Percentiles rank a stretch among this genome's conserved stretches.
These are phyloP conservation scores for Capra hircus DNA, from an alignment of 2,113 vertebrate species.

Conservation along the genomic window DNA sequence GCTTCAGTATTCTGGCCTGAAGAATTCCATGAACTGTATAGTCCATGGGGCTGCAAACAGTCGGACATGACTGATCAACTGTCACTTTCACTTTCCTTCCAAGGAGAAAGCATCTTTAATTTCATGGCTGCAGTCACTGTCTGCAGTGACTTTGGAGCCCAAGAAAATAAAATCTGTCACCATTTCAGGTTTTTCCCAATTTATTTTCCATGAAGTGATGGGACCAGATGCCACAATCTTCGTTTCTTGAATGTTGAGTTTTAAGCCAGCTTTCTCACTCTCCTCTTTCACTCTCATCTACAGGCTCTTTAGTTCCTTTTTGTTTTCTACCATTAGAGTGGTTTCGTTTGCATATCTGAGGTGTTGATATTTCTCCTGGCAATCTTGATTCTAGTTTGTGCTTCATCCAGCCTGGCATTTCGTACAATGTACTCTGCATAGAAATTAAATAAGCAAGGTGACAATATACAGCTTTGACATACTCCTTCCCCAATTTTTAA, in stretches of 20 bases:
- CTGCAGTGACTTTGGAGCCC: neutral
- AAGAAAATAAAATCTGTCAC: neutral
- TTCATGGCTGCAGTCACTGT: neutral
- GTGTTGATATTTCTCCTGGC: neutral
- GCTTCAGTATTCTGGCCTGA: neutral
- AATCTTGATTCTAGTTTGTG: neutral
- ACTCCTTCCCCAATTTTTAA: neutral
- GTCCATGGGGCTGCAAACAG: neutral
- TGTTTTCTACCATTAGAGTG: neutral
- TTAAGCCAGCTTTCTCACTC: neutral
- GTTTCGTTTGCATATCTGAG: neutral
- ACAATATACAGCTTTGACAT: neutral
- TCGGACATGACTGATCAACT: neutral
- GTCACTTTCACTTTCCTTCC: neutral
- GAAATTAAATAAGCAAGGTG: neutral
- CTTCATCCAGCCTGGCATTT: neutral
- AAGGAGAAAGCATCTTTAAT: neutral
- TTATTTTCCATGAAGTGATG: neutral
- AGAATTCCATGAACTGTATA: neutral
- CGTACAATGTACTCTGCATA: rapidly evolving
- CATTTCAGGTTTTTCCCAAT: neutral
- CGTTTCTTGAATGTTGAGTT: neutral
- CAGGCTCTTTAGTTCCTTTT: neutral
- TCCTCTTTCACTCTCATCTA: neutral
- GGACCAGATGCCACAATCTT: neutral